Base-by-base conservation (phyloP, 2,797 vertebrate genomes). In the Sorex maritimensis region DNA sequence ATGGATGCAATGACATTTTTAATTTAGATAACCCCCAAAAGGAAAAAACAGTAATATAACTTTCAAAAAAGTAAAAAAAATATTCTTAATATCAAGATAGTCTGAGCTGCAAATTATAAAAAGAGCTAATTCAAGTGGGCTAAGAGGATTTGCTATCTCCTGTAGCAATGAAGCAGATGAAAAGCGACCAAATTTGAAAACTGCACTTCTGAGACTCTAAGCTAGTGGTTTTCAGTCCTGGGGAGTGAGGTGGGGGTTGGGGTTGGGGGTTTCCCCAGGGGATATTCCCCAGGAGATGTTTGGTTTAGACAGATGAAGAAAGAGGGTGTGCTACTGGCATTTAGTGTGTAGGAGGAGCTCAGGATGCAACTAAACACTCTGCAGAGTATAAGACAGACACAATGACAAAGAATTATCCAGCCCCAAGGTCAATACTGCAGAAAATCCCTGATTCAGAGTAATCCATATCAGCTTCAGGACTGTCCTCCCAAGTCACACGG, bases 71-170 rank as follows among this genome's bases (percentile, higher is more conserved):
- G 49, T 52, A 52, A 52, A 52, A 49, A 52, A 52, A 95, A 88
- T 14, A 15, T 61, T 46, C 46, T 9, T 74, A 73, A 4, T 49
- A 24, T 75, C 89, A 17, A 21, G 4, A n/a, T 34, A 15, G 5
- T 68, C 90, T 90, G 23, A 85, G 82, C 65, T 90, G 73, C 80
- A 95, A 80, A 93, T 95, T 93, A 95, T 61, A 91, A 81, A 84
- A 89, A 81, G 41, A 67, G 6, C 30, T 91, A 61, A 87, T 81
- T 92, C 21, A 49, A 92, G 81, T 89, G 30, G 1, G 19, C 63
- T 38, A 88, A 80, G 26, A 9, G 41, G 12, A 41, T 81, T 73
- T 86, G 71, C 72, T 49, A 74, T 26, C 21, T 90, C 26, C 30
- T 88, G 6, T 65, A 78, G 67, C 26, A 88, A 72, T n/a, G 19